phyloP scores from a whole-genome alignment of 2,888 invertebrate genomes.

The Monoplex corrugatus region DNA sequence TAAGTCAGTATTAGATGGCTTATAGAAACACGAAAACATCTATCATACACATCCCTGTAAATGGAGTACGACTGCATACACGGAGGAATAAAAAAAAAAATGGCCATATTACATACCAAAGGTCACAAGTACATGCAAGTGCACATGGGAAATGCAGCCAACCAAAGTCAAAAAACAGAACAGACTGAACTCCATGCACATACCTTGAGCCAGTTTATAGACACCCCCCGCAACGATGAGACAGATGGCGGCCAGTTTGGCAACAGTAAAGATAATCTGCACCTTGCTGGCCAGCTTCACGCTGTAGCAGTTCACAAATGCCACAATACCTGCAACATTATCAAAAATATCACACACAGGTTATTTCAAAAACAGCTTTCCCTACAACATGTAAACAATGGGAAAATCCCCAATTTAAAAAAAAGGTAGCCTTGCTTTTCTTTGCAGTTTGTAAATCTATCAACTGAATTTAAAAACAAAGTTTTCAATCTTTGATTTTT shows the following conservation, averaged over 20 bases:
- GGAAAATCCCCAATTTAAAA: no score
- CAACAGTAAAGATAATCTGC: slow-evolving; percentile 96
- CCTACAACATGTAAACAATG: no score
- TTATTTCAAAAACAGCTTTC: background rate
- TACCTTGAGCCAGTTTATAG: slow-evolving; percentile 92
- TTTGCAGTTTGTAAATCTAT: no score
- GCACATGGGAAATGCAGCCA: background rate
- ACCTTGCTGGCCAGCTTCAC: slow-evolving; percentile 96
- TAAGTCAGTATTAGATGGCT: no score
- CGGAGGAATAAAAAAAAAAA: no score
- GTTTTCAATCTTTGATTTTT: no score
- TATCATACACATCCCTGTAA: no score
- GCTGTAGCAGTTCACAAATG: slow-evolving; percentile 95
- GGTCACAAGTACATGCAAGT: background rate
- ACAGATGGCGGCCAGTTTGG: slow-evolving; percentile 93
- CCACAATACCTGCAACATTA: slow-evolving; percentile 51
- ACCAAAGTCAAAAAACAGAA: background rate
- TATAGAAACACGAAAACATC: no score
- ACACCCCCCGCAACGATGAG: slow-evolving; percentile 95
- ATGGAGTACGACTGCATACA: no score
- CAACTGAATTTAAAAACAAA: no score
- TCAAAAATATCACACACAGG: background rate
- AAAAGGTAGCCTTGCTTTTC: no score
- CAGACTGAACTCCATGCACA: background rate
- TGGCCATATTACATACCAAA: background rate